Evolutionary conservation across 2,113 vertebrate genomes (phyloP), one percentile per base, ranked within the genome.

Genomic region (Petroica traversi): DNA sequence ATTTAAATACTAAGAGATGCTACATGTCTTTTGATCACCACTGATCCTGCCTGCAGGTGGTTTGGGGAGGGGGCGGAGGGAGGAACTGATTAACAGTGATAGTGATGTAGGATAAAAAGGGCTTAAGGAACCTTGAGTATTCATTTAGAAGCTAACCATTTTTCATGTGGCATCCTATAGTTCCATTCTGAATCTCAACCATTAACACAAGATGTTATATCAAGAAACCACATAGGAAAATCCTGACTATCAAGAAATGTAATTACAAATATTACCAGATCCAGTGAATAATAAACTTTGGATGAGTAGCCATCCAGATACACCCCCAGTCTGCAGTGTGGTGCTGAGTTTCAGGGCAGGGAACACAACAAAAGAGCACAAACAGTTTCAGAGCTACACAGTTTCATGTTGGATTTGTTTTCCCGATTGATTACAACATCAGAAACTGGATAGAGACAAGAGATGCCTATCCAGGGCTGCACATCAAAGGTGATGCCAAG

Each of bases 171-270:
- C 93, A 67, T 89, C 33, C 58, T 75, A 58, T 17, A 75, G 58
- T 57, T 88, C 63, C 54, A 80, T 85, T 36, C 75, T 90, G 75
- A 93, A 92, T 83, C 82, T 79, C 67, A 73, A 24, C 63, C 63
- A 69, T 79, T 83, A 76, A 88, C 58, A 76, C 1, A 1, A 40
- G 87, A 79, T 80, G 46, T 73, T 93, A 55, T 76, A 88, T 34
- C 82, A 88, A 88, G 72, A 93, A 90, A 89, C 79, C 89, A 59
- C 72, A 77, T 66, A 94, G 78, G 75, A 92, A 95, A 95, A 96
- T 85, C 79, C 63, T 94, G 59, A 59, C 88, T 90, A 69, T 81
- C 43, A 49, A 88, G 89, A 92, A 89, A 92, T 9, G 22, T 66
- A 93, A 95, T 75, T 36, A 33, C 38, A 63, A 91, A 73, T 90